Percentiles rank a stretch among this genome's conserved stretches.
These are phyloP conservation scores for Odobenus rosmarus DNA, from an alignment of 2,113 vertebrate genomes.

Conservation along the genomic window DNA sequence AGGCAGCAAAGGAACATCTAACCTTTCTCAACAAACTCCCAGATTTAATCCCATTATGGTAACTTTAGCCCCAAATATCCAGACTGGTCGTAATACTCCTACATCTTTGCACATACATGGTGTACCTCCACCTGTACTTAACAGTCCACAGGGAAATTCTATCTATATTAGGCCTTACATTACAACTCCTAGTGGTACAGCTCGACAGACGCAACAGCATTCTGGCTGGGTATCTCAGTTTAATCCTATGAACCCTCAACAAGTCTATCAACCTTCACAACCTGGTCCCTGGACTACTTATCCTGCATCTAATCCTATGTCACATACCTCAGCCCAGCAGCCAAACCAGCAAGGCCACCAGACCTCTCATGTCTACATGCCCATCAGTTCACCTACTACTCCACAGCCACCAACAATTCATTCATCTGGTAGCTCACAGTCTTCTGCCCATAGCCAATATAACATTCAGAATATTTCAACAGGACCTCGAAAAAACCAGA, in stretches of 20 bases:
- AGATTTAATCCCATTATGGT: conserved; percentile 99
- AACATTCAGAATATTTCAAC: conserved; percentile 99
- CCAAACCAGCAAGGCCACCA: conserved; percentile 94
- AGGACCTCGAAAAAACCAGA: conserved; percentile 98
- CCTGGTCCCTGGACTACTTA: conserved; percentile 90
- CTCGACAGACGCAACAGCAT: conserved; percentile 90
- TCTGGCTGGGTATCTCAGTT: conserved; percentile 93
- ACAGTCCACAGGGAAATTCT: conserved; percentile 98
- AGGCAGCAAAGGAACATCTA: conserved; percentile 91
- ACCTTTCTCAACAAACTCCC: conserved; percentile 89
- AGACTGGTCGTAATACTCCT: conserved; percentile 96
- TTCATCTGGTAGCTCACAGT: conserved; percentile 88
- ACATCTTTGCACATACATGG: conserved; percentile 99
- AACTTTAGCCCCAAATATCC: conserved; percentile 97
- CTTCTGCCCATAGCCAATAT: conserved; percentile 93
- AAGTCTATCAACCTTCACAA: conserved; percentile 93
- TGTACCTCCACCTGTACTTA: conserved; percentile 94
- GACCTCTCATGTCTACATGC: conserved; percentile 99
- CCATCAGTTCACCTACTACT: conserved; percentile 98
- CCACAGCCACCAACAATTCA: conserved; percentile 93
- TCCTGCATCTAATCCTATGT: conserved; percentile 88
- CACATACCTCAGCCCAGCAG: conserved; percentile 96
- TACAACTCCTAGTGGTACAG: conserved; percentile 90
- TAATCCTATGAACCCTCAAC: conserved; percentile 94
- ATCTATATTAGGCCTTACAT: conserved; percentile 98